Percentiles rank a stretch among this genome's conserved stretches.
Conservation (phyloP, 2,113 vertebrate genomes). For the Melanocharis versteri region DNA sequence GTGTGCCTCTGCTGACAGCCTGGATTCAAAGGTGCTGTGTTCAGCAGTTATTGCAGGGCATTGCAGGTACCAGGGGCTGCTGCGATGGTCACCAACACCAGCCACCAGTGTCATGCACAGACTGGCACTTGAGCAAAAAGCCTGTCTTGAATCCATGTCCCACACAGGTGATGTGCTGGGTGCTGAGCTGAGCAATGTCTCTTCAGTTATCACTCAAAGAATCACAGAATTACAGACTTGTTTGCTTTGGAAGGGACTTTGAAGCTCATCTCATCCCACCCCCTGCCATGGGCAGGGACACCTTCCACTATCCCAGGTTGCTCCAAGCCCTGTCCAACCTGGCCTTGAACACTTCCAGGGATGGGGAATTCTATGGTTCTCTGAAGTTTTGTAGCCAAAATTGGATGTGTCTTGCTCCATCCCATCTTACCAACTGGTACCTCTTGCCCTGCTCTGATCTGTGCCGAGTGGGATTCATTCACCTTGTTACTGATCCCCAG, state of each 20-base stretch:
- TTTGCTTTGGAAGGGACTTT: background rate
- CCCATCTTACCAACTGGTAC: background rate
- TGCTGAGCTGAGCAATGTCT: background rate
- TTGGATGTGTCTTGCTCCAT: background rate
- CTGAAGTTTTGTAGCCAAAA: background rate
- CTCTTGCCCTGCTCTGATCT: background rate
- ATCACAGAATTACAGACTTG: background rate
- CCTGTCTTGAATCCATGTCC: background rate
- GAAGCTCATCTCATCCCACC: background rate
- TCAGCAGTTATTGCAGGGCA: background rate
- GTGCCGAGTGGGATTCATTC: accelerated
- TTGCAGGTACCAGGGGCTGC: background rate
- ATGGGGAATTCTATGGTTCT: background rate
- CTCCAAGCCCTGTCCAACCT: background rate
- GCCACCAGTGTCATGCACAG: background rate
- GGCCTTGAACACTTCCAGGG: background rate
- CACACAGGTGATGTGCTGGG: background rate
- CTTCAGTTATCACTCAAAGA: background rate
- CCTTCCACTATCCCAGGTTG: background rate
- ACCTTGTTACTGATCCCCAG: background rate
- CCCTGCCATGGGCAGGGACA: background rate
- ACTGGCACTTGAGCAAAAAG: background rate
- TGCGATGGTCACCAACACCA: accelerated
- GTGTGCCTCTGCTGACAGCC: background rate
- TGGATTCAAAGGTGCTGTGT: background rate